phyloP scores from a whole-genome alignment of 2,113 vertebrate species.

The Alethe castanea region DNA sequence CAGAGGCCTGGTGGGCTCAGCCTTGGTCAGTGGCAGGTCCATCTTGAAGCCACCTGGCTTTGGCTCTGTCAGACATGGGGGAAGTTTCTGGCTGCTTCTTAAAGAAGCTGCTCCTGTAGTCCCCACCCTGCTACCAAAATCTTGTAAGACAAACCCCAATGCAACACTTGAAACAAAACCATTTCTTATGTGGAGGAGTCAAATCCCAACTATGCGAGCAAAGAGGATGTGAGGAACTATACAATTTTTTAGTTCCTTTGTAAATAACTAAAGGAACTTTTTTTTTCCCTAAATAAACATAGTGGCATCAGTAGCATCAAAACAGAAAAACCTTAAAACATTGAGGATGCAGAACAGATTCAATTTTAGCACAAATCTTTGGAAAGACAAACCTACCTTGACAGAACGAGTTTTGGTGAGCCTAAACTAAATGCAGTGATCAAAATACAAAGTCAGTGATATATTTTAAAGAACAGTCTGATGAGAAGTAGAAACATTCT shows the following conservation, averaged over 20 bases:
- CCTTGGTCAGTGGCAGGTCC: neutral
- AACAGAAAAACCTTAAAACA: neutral
- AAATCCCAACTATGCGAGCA: neutral
- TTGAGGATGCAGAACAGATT: neutral
- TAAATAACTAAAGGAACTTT: neutral
- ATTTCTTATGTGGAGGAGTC: neutral
- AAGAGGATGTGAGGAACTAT: neutral
- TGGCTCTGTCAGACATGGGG: neutral
- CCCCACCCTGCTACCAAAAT: neutral
- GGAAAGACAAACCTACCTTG: neutral
- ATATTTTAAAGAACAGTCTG: neutral
- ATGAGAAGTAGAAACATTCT: conserved; percentile 3
- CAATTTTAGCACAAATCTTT: neutral
- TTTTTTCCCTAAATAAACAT: neutral
- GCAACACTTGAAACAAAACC: neutral
- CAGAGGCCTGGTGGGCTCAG: neutral
- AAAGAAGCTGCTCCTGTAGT: neutral
- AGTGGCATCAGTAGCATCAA: neutral
- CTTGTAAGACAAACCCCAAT: neutral
- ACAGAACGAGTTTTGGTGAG: neutral
- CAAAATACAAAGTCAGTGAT: conserved; percentile 5
- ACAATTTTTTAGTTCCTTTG: neutral
- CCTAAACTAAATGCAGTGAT: neutral
- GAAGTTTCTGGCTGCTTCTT: neutral
- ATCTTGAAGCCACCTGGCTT: neutral